Evolutionary conservation across 37 sponge, comb jelly and placozoan genomes (phyloP).

Genomic region (Oopsacas minuta): DNA sequence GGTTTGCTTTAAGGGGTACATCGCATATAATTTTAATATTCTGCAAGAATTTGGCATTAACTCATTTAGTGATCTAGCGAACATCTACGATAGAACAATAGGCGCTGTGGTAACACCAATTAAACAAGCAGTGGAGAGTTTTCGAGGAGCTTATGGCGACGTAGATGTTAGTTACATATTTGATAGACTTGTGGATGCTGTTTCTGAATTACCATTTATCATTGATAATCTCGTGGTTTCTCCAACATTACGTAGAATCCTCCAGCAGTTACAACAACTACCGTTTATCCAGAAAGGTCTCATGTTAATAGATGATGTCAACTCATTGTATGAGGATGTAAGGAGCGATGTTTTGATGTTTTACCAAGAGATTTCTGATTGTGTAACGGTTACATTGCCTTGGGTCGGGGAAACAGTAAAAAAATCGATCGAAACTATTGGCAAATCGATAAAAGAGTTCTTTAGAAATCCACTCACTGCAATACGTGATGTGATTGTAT

Average conservation of each 20-base stretch:
- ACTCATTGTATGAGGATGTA: background rate
- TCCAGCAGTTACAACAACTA: background rate
- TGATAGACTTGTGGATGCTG: background rate
- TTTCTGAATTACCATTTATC: background rate
- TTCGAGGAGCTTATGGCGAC: background rate
- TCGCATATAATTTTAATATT: background rate
- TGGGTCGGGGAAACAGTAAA: background rate
- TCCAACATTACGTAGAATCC: background rate
- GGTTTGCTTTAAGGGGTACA: background rate
- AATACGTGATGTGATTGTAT: background rate
- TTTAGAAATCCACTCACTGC: background rate
- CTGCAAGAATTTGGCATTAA: background rate
- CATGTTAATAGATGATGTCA: background rate
- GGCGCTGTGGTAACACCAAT: background rate
- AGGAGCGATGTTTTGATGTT: background rate
- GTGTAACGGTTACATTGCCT: background rate
- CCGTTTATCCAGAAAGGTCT: background rate
- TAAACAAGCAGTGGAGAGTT: background rate
- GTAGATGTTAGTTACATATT: background rate
- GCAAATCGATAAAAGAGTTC: background rate
- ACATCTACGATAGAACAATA: background rate
- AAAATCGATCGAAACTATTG: background rate
- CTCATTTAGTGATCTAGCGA: background rate
- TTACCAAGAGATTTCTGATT: background rate
- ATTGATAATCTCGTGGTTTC: background rate